Evolutionary conservation across 2,113 vertebrate species (phyloP).

Genomic region (Alaudala cheleensis): DNA sequence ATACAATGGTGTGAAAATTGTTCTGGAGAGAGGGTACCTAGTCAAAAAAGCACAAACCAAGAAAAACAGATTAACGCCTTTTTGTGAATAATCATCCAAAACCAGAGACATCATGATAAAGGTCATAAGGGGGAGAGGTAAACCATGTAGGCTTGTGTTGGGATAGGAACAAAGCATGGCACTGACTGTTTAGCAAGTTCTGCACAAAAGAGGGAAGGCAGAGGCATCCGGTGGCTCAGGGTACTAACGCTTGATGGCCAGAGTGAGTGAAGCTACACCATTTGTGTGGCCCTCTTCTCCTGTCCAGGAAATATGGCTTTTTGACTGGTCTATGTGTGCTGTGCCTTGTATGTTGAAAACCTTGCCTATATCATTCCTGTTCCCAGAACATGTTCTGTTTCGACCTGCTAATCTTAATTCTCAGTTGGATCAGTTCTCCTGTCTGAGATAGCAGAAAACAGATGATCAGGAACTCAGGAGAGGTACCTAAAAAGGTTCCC

Average conservation of each 20-base stretch:
- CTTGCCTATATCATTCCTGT: neutral
- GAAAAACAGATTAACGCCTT: neutral
- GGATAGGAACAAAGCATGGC: neutral
- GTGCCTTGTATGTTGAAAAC: neutral
- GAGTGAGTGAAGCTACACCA: neutral
- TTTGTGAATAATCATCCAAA: neutral
- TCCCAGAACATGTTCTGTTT: neutral
- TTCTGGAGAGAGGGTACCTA: neutral
- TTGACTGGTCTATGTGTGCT: neutral
- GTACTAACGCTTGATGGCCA: neutral
- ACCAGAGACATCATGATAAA: neutral
- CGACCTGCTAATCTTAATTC: neutral
- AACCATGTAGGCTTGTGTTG: neutral
- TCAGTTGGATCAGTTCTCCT: neutral
- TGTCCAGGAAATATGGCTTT: neutral
- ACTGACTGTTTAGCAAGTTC: neutral
- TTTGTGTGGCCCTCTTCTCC: neutral
- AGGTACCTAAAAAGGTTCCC: neutral
- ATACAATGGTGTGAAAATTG: neutral
- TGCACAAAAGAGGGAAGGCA: neutral
- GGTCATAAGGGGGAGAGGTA: neutral
- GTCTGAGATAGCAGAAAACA: neutral
- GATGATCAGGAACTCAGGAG: neutral
- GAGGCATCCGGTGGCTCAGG: neutral
- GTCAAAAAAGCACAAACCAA: neutral